Evolutionary conservation across 2,797 vertebrate genomes (phyloP), one percentile per base, ranked within the genome.

Genomic region (Danionella dracula): DNA sequence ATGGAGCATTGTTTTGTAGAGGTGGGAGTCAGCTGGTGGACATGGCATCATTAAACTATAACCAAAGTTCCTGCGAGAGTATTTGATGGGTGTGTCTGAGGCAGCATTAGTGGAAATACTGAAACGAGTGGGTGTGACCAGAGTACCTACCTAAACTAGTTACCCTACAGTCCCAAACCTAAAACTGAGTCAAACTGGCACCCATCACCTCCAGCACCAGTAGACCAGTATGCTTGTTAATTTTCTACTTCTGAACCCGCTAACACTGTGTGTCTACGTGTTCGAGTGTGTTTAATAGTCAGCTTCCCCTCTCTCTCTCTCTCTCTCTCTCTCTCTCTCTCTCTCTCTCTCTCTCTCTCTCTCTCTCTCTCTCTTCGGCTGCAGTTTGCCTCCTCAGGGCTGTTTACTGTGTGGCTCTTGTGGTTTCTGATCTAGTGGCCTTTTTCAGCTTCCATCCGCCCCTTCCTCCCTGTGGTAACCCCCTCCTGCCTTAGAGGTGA

Each of bases 391-490:
- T 91, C 90, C 80, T 91, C 90, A 88, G 90, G 90, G 85, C 88
- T 91, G 82, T 91, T 99, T 91, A 99, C 96, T 95, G 95, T 99
- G 88, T 99, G 96, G 96, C 96, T 99, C 92, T 97, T 99, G 92
- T 99, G 96, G 96, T 98, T 99, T 99, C 94, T 99, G 93, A 98
- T 99, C 93, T 99, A 99, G 93, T 96, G 96, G 96, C 94, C 94
- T 99, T 94, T 94, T 90, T 93, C 93, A 94, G 92, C 92, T 94
- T 93, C 94, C 86, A 94, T 92, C 92, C 89, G 91, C 90, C 84
- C 81, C 82, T 79, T 69, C 77, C 79, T 89, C 90, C 93, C 90
- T 89, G 91, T 93, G 91, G 93, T 93, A 89, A 90, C 89, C 89
- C 90, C 91, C 76, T 93, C 91, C 95, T 97, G 96, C 94, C 95